phyloP scores from a whole-genome alignment of 2,797 vertebrate genomes.

The Melanotaenia nigrans region DNA sequence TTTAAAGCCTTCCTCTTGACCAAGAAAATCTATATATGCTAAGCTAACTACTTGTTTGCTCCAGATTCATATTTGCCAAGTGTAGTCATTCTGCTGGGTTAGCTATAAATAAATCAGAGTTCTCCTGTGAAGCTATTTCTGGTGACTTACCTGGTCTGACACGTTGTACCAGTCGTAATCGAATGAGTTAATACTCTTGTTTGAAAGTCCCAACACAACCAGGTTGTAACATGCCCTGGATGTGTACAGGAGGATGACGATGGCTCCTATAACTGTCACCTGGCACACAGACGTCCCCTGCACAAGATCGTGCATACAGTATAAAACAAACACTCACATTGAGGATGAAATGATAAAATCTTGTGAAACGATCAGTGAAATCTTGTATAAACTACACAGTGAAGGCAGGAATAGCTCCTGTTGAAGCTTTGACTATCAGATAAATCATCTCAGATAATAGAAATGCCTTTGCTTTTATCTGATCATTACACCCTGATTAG shows the following conservation, averaged over 20 bases:
- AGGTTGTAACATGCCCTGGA: slow-evolving; percentile 97
- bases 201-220: slow-evolving; percentile 89
- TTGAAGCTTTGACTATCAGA: background rate
- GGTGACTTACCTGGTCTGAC: slow-evolving; percentile 89
- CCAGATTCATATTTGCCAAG: background rate
- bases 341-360: background rate
- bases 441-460: background rate
- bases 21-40: background rate
- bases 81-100: background rate
- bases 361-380: background rate
- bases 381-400: background rate
- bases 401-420: background rate
- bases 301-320: background rate
- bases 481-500: background rate
- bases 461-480: background rate
- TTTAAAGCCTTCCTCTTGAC: background rate
- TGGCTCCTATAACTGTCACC: slow-evolving; percentile 90
- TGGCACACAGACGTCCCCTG: slow-evolving; percentile 97
- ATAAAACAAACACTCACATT: background rate
- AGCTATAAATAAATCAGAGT: background rate
- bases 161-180: slow-evolving; percentile 99
- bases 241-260: slow-evolving; percentile 91
- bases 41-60: background rate
- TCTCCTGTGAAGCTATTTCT: background rate
- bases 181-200: slow-evolving; percentile 90